phyloP scores from a whole-genome alignment of 2,113 vertebrate species.

The Isurus oxyrinchus region DNA sequence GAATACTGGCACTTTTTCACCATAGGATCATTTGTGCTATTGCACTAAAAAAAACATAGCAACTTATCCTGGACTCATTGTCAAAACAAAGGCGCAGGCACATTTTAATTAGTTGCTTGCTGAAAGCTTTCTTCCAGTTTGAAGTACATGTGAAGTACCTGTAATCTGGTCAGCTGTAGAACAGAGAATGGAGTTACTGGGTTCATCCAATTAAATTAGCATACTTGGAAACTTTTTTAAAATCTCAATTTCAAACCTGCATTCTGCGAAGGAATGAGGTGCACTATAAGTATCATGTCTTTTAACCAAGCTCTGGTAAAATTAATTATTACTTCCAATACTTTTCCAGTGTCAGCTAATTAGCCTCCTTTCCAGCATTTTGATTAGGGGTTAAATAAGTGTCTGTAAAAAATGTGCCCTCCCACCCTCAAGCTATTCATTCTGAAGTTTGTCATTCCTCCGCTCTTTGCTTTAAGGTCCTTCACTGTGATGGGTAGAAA shows the following conservation, averaged over 20 bases:
- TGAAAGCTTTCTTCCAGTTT: not conserved
- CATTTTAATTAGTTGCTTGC: not conserved
- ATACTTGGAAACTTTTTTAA: not conserved
- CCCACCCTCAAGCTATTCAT: not conserved
- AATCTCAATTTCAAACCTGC: not conserved
- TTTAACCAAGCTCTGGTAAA: not conserved
- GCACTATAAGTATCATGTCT: not conserved
- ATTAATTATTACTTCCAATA: not conserved
- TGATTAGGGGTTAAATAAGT: not conserved
- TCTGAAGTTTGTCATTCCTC: not conserved
- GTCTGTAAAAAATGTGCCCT: not conserved
- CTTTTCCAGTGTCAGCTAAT: not conserved
- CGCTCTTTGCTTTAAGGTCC: not conserved
- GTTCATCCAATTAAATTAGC: not conserved
- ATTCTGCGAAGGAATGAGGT: not conserved
- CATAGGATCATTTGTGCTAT: not conserved
- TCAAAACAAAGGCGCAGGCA: not conserved
- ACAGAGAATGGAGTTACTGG: not conserved
- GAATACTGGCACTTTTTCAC: not conserved
- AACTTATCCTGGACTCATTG: not conserved
- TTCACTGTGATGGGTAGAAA: not conserved
- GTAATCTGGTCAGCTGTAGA: not conserved
- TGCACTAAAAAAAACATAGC: not conserved
- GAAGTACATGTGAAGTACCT: not conserved
- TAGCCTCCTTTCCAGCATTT: not conserved